phyloP scores from a whole-genome alignment of 2,797 vertebrate species.

The Salarias fasciatus region DNA sequence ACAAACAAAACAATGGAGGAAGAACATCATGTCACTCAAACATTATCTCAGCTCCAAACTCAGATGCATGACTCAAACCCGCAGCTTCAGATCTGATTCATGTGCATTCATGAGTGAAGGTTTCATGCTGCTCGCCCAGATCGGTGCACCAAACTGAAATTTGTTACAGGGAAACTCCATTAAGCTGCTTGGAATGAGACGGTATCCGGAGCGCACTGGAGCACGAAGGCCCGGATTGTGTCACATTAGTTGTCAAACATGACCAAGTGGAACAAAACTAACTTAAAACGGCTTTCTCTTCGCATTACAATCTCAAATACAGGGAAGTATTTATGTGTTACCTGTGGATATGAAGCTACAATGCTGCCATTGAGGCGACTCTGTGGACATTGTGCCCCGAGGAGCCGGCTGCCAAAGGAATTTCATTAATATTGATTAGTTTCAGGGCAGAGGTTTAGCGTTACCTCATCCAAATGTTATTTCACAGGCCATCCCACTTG shows the following conservation, averaged over 20 bases:
- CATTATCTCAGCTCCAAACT: conserved; percentile 74
- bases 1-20: conserved; percentile 62
- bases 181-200: conserved; percentile 30
- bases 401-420: conserved; percentile 20
- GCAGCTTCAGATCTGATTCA: conserved; percentile 45
- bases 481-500: conserved; percentile 24
- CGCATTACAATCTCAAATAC: background rate
- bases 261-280: conserved; percentile 10
- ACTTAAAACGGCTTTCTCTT: conserved; percentile 13
- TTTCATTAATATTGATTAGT: conserved; percentile 49
- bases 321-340: background rate
- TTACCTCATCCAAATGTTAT: conserved; percentile 53
- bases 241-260: background rate
- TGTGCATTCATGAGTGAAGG: conserved; percentile 34
- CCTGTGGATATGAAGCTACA: no score
- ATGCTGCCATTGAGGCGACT: background rate
- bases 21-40: conserved; percentile 57
- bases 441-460: conserved; percentile 35
- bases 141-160: conserved; percentile 15
- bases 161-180: conserved; percentile 32
- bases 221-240: conserved; percentile 4
- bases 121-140: conserved; percentile 18
- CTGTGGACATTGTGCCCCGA: conserved; percentile 7
- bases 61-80: conserved; percentile 56
- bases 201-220: background rate